Base-by-base conservation (phyloP, 1,140 invertebrate genomes). In the Grapholita molesta region DNA sequence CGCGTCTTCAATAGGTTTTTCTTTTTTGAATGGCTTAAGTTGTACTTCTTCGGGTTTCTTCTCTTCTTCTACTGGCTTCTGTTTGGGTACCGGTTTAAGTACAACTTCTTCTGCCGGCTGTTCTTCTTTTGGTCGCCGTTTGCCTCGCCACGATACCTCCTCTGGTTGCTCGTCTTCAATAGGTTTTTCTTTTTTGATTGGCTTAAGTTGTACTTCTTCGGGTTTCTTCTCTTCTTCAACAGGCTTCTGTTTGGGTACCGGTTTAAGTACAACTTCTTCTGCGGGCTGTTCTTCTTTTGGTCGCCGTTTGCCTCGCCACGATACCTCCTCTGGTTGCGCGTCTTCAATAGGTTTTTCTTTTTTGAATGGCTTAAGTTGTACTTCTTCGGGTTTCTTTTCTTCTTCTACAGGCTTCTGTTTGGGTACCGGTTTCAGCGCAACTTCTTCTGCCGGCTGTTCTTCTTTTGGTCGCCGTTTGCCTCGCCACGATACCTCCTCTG, bases 371-470 rank as follows among this genome's bases (percentile, higher is more conserved):
- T 67, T 67, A 3, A 71, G 32, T 48, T 33, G 21, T 0, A 64
- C 25, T 18, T 71, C 66, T 32, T 67, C 66, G 5, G 66, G 53
- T 12, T 67, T 48, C 15, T 1, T 15, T 9, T 67, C 69, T 42
- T 55, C 69, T 11, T 70, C 64, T 35, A 24, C 30, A 18, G 28
- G 30, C 18, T 66, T 66, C 32, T 66, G 30, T 53, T 66, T 70
- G 24, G 88, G 88, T 68, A 93, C 92, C 6, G 93, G 93, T 38
- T 66, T 70, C 5, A 70, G 69, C 2, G 52, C 53, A 30, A 61
- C 32, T 24, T 68, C 67, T 61, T 68, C 53, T n/a, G 55, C 55
- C 8, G 30, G 42, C 48, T 67, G 21, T 18, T 67, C 66, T 55
- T 67, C 66, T n/a, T 30, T 55, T 0, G 30, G 67, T 6, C 32